Conservation (phyloP, 2,888 invertebrate species). For the Ecliptopera silaceata region DNA sequence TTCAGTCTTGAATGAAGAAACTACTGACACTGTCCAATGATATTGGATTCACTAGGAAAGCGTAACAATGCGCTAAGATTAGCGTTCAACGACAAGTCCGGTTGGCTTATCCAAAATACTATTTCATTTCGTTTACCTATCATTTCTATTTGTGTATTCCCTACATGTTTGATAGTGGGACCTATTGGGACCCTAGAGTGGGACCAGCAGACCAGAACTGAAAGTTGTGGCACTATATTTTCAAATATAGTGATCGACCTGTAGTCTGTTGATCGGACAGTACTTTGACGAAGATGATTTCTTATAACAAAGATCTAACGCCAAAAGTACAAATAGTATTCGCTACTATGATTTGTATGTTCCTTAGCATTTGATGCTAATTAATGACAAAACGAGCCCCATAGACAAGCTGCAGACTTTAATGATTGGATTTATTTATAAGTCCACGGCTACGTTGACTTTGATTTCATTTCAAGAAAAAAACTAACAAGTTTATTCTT, state of each 20-base stretch:
- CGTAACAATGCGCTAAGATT: no score
- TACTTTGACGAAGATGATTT: not conserved
- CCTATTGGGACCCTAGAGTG: no score
- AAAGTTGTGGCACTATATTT: not conserved
- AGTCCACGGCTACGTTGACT: no score
- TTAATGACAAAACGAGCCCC: not conserved
- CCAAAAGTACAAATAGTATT: slow-evolving; percentile 35
- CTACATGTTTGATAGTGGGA: no score
- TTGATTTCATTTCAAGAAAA: no score
- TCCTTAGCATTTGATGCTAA: slow-evolving; percentile 43
- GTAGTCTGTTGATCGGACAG: slow-evolving; percentile 6
- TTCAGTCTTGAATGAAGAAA: slow-evolving; percentile 59
- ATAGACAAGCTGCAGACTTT: not conserved
- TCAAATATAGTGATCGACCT: not conserved
- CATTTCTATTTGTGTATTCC: no score
- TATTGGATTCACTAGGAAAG: not conserved
- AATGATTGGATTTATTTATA: no score
- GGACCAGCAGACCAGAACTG: no score
- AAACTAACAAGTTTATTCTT: no score
- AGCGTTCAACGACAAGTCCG: no score
- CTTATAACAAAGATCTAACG: slow-evolving; percentile 12
- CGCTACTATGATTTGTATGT: slow-evolving; percentile 18
- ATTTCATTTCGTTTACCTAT: no score
- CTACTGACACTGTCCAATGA: slow-evolving; percentile 25
- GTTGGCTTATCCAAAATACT: no score